Conservation (phyloP, 2,113 vertebrate genomes). For the Cochlearius cochlearius region DNA sequence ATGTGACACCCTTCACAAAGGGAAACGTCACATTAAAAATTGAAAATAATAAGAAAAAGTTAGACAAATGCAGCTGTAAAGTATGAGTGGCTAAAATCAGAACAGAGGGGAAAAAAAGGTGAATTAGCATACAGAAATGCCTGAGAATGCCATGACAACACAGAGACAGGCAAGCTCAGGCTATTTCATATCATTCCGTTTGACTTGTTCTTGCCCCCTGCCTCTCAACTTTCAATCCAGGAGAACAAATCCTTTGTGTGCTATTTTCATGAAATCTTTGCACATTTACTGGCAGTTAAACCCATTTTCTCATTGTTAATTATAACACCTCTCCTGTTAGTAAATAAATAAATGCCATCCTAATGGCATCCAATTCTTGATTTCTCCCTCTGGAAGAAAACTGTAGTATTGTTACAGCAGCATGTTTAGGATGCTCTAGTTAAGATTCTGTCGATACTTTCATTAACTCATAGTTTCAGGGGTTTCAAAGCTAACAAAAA, state of each 20-base stretch:
- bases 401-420: neutral
- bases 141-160: constrained; percentile 21
- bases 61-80: neutral
- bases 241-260: neutral
- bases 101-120: neutral
- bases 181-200: constrained; percentile 22
- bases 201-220: constrained; percentile 7
- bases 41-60: constrained; percentile 1
- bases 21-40: neutral
- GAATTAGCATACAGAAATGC: constrained; percentile 2
- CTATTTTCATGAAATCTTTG: constrained; percentile 1
- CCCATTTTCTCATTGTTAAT: constrained; percentile 6
- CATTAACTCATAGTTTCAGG: constrained; percentile 18
- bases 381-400: neutral
- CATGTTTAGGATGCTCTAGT: neutral
- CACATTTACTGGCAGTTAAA: neutral
- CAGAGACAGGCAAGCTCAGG: neutral
- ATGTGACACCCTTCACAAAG: neutral
- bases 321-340: neutral
- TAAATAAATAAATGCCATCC: neutral
- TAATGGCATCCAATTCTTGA: neutral
- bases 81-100: neutral
- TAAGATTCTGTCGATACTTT: constrained; percentile 17
- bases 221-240: neutral
- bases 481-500: neutral